Conservation (phyloP, 2,797 vertebrate species). For the Galago senegalensis region DNA sequence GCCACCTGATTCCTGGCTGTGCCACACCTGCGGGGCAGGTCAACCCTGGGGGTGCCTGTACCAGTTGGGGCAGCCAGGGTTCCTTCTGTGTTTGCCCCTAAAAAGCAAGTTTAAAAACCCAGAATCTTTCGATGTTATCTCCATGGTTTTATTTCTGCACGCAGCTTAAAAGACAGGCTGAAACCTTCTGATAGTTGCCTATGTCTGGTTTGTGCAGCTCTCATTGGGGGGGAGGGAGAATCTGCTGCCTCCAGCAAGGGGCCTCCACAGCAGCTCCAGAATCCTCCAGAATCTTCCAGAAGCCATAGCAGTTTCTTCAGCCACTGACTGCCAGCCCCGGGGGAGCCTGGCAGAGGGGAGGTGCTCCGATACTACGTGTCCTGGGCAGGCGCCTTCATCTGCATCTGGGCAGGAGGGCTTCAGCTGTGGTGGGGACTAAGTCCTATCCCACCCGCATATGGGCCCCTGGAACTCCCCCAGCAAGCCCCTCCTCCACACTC, state of each 20-base stretch:
- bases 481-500: background rate
- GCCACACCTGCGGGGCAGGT: background rate
- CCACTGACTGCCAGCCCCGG: fast-evolving
- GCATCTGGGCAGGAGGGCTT: background rate
- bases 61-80: background rate
- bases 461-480: no score
- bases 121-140: background rate
- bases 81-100: background rate
- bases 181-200: background rate
- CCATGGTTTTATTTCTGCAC: background rate
- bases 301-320: background rate
- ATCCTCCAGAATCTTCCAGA: background rate
- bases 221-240: no score
- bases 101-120: background rate
- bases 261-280: background rate
- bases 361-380: no score
- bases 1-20: background rate
- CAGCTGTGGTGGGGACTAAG: background rate
- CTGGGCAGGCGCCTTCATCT: background rate
- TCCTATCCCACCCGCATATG: background rate
- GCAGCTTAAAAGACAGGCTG: background rate
- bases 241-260: background rate
- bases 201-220: background rate
- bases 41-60: fast-evolving
- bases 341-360: background rate